These are phyloP conservation scores for Eonycteris spelaea DNA, from an alignment of 2,113 vertebrate species.

Conservation along the genomic window DNA sequence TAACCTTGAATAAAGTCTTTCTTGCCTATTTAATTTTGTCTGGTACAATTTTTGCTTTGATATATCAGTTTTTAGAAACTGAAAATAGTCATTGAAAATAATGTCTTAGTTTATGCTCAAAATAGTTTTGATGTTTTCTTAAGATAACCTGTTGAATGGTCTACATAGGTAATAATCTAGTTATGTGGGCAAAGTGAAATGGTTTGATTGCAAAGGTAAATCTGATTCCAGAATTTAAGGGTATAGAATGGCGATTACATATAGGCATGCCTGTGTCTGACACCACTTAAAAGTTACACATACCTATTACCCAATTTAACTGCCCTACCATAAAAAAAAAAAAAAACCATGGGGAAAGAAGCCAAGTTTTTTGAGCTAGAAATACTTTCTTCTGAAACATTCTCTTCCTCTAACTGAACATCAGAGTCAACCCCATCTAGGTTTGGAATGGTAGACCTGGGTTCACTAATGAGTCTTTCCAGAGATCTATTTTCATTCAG, in stretches of 20 bases:
- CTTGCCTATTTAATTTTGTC: background rate
- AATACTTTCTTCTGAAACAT: background rate
- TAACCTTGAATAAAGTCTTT: background rate
- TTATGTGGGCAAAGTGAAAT: background rate
- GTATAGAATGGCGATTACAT: background rate
- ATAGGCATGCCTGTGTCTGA: constrained; percentile 2
- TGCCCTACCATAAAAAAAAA: background rate
- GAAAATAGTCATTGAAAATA: constrained; percentile 24
- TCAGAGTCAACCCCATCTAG: background rate
- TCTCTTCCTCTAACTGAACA: background rate
- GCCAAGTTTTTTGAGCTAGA: background rate
- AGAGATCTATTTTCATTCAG: background rate
- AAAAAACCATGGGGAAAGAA: background rate
- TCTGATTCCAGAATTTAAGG: constrained; percentile 5
- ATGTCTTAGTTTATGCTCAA: background rate
- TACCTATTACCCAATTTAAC: background rate
- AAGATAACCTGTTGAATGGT: background rate
- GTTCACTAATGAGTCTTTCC: background rate
- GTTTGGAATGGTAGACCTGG: background rate
- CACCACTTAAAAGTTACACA: background rate
- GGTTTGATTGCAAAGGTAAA: constrained; percentile 36
- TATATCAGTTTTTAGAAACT: constrained; percentile 24
- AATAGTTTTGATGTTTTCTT: background rate
- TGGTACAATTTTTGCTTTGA: background rate
- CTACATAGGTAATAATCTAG: constrained; percentile 19